Evolutionary conservation across 2,888 invertebrate genomes (phyloP).

Genomic region (Tetragonisca angustula): DNA sequence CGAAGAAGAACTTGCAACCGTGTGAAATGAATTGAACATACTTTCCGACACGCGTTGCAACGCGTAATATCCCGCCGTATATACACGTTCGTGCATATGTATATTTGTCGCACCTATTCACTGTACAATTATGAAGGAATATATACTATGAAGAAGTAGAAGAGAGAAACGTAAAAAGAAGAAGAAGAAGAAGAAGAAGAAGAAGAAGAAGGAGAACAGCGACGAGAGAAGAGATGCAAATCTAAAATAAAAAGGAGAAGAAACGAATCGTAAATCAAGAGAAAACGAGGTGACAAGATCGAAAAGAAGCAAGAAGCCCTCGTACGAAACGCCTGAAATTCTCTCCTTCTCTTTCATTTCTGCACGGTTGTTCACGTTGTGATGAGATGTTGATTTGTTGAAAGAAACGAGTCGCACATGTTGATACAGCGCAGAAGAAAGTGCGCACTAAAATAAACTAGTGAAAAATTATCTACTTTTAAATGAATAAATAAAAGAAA

Average conservation of each 20-base stretch:
- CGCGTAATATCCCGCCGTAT: too few relatives aligned
- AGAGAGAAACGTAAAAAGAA: not conserved
- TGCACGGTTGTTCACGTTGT: not conserved
- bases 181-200: slow-evolving; percentile 42
- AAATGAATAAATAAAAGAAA: not conserved
- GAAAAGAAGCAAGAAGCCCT: slow-evolving; percentile 6
- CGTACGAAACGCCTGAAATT: not conserved
- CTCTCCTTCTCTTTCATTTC: not conserved
- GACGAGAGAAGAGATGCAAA: slow-evolving; percentile 30
- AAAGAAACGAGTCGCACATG: not conserved
- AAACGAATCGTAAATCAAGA: slow-evolving; percentile 74
- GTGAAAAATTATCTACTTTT: not conserved
- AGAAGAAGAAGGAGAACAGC: not conserved
- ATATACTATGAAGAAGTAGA: not conserved
- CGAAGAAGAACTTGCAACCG: too few relatives aligned
- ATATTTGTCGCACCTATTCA: too few relatives aligned
- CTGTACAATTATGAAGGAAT: too few relatives aligned
- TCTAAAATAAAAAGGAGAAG: slow-evolving; percentile 36
- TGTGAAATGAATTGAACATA: too few relatives aligned
- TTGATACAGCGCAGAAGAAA: not conserved
- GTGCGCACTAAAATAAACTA: not conserved
- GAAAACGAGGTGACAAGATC: slow-evolving; percentile 73
- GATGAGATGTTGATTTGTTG: not conserved
- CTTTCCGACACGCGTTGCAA: too few relatives aligned
- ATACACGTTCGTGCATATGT: too few relatives aligned